Evolutionary conservation across 2,113 vertebrate species (phyloP).

Genomic region (Callorhinus ursinus): DNA sequence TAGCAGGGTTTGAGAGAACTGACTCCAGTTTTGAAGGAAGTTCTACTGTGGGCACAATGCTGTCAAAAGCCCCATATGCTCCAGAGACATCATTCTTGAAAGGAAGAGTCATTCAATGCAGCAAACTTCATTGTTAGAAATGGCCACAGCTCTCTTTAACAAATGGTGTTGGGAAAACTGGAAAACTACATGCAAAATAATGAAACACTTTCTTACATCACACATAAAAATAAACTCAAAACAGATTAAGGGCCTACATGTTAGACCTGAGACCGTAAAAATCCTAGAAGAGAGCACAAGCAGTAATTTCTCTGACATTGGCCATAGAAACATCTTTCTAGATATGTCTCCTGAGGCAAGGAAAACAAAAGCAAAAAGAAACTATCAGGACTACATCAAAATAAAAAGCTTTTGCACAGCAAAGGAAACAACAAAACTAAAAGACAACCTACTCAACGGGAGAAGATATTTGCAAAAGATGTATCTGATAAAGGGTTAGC

Average conservation of each 20-base stretch:
- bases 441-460: neutral
- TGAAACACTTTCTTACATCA: neutral
- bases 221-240: neutral
- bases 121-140: neutral
- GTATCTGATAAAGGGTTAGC: neutral
- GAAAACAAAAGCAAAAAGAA: neutral
- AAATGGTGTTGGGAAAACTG: neutral
- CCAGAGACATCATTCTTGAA: neutral
- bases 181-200: neutral
- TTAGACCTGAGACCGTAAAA: neutral
- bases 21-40: neutral
- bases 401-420: neutral
- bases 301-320: neutral
- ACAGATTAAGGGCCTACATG: neutral
- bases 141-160: neutral
- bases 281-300: neutral
- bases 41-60: neutral
- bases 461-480: neutral
- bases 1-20: neutral
- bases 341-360: neutral
- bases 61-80: neutral
- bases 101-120: neutral
- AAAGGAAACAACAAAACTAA: neutral
- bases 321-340: neutral
- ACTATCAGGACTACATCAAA: neutral